Evolutionary conservation across 2,113 vertebrate genomes (phyloP), one percentile per base, ranked within the genome.

Genomic region (Hydrochoerus hydrochaeris): DNA sequence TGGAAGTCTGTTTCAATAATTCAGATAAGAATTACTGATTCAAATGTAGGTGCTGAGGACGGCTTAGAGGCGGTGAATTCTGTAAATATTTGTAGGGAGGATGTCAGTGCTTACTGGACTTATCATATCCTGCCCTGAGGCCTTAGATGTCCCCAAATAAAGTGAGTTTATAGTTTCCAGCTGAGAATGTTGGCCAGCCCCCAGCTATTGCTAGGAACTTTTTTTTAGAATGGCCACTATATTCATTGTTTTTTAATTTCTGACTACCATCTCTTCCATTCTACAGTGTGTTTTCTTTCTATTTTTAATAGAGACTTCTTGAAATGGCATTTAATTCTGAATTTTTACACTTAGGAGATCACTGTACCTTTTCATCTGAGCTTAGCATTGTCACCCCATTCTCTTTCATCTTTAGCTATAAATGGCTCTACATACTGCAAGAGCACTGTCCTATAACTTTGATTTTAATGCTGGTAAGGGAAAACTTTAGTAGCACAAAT

Each of bases 111-210:
- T 96, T 85, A 78, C 4, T 94, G 95, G 94, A 89, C 85, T 96
- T 93, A 88, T 97, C 94, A 91, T 35, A 93, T 96, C 95, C 95
- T 97, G 95, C 95, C 97, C 95, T 0, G 88, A 95, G 95, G 97
- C 95, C 71, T 96, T 89, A 58, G 83, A 35, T 96, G 97, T 98
- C 95, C 93, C 95, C 87, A 81, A 97, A 96, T 91, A 96, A 93
- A 97, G 91, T 46, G 82, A 97, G 86, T 95, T 97, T 96, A 96
- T 94, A 87, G 73, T 95, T 97, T 97, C 93, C 97, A 97, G 96
- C 92, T 97, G 95, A 97, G 93, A 91, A 91, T 87, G 73, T 85
- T 98, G 95, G 97, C 95, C 8, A 52, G 54, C 16, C 16, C 92
- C 88, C 96, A 97, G 96, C 60, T 30, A 67, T 28, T 96, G 93